phyloP scores from a whole-genome alignment of 1,140 invertebrate species.

The Zaprionus africanus region DNA sequence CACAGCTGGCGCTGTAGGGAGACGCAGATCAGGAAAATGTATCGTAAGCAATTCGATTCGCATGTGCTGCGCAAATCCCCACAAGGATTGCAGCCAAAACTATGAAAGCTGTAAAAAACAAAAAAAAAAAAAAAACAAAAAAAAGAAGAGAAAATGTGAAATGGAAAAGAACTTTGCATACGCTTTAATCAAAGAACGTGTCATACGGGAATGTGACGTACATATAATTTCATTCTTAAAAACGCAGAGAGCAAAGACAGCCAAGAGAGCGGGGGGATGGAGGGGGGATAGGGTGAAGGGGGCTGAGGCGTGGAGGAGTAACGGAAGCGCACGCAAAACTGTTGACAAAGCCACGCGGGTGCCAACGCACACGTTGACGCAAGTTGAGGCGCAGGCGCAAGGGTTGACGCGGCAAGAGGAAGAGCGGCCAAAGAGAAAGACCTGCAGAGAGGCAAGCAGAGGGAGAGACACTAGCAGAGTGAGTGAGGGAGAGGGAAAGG shows the following conservation, averaged over 20 bases:
- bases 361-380: constrained; percentile 19
- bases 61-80: constrained; percentile 50
- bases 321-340: constrained; percentile 41
- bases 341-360: constrained; percentile 39
- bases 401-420: constrained; percentile 9
- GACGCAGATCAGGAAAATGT: constrained; percentile 13
- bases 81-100: constrained; percentile 32
- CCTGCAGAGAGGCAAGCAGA: background rate
- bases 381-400: constrained; percentile 25
- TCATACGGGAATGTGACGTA: constrained; percentile 69
- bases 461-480: background rate
- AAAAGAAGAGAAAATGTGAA: constrained; percentile 2
- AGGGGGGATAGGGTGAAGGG: background rate
- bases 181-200: constrained; percentile 74
- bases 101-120: constrained; percentile 20
- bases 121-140: constrained; percentile 21
- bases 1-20: constrained; percentile 25
- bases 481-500: constrained; percentile 3
- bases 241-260: constrained; percentile 48
- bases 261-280: constrained; percentile 4
- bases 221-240: constrained; percentile 68
- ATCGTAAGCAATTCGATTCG: constrained; percentile 61
- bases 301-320: background rate
- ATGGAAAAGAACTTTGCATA: constrained; percentile 56
- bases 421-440: background rate